Base-by-base conservation (phyloP, 1,140 invertebrate genomes). In the Metaphire vulgaris region DNA sequence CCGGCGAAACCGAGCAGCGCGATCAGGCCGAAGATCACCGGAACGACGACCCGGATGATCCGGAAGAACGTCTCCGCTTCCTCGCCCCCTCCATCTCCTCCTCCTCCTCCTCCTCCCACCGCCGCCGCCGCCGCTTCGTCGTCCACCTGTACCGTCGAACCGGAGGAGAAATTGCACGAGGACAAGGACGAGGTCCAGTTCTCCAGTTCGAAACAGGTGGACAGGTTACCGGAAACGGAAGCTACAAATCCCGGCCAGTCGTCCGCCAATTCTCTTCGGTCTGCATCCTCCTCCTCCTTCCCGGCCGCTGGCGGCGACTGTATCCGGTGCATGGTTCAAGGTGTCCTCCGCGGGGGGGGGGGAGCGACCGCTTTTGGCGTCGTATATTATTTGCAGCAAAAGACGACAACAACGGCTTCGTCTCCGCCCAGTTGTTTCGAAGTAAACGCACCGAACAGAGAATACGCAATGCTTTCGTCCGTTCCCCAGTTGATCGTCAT, bases 11-110 rank as follows among this genome's bases (percentile, higher is more conserved):
- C 72, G n/a, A 73, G 31, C 16, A 34, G 32, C 14, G 72, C 34
- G 32, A 73, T 73, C 32, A 41, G 28, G 1, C 72, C 72, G 41
- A 73, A 73, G 15, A 73, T 34, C 1, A 73, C 34, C n/a, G 72
- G 72, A 2, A 73, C 34, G 72, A 73, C 12, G 30, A 69, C 30
- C n/a, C 30, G 6, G 2, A 69, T 26, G n/a, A 69, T 26, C n/a
- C 41, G 6, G 6, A 56, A 21, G 21, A 56, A 56, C 6, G 41
- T 21, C 41, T 56, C 41, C 21, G 6, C 41, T 12, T 56, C 41
- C 41, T 6, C 41, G 21, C 41, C 41, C 6, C 6, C 41, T 56
- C 21, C 41, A 56, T 56, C 41, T 21, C 6, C 41, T 12, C 41
- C 41, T 12, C 6, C 41, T 56, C 6, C 41, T 6, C 41, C 41